Evolutionary conservation across 2,113 vertebrate species (phyloP).

Genomic region (Raja brachyura): DNA sequence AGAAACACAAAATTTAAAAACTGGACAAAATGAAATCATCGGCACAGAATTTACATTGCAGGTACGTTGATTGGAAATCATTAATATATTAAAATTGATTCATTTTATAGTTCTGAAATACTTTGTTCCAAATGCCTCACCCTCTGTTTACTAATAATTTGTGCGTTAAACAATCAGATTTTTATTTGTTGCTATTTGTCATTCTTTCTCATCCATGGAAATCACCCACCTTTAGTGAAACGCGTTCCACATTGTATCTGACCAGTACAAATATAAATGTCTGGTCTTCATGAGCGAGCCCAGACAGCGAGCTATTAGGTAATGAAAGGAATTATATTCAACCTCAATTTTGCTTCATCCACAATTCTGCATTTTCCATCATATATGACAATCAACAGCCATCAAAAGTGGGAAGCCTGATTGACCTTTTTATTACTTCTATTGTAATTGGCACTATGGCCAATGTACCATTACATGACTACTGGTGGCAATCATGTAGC

Average conservation of each 20-base stretch:
- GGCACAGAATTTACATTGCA: not conserved
- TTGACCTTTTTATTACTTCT: not conserved
- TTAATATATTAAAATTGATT: not conserved
- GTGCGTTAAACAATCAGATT: not conserved
- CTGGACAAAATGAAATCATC: not conserved
- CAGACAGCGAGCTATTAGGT: not conserved
- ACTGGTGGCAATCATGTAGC: not conserved
- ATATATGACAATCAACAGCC: not conserved
- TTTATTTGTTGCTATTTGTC: not conserved
- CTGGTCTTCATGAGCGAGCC: not conserved
- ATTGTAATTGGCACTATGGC: not conserved
- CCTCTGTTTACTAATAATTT: not conserved
- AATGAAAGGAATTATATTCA: not conserved
- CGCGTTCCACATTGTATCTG: not conserved
- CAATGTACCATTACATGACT: not conserved
- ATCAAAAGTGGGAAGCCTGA: not conserved
- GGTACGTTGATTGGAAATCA: not conserved
- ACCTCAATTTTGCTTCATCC: not conserved
- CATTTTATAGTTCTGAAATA: not conserved
- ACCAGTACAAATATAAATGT: not conserved
- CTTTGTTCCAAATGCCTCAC: not conserved
- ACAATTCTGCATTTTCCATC: not conserved
- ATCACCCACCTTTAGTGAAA: not conserved
- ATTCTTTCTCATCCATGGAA: not conserved
- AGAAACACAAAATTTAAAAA: conserved; percentile 21